Percentiles rank a stretch among this genome's conserved stretches.
phyloP scores from a whole-genome alignment of 92 coral and sea anemone genomes.

The Anthopleura xanthogrammica region DNA sequence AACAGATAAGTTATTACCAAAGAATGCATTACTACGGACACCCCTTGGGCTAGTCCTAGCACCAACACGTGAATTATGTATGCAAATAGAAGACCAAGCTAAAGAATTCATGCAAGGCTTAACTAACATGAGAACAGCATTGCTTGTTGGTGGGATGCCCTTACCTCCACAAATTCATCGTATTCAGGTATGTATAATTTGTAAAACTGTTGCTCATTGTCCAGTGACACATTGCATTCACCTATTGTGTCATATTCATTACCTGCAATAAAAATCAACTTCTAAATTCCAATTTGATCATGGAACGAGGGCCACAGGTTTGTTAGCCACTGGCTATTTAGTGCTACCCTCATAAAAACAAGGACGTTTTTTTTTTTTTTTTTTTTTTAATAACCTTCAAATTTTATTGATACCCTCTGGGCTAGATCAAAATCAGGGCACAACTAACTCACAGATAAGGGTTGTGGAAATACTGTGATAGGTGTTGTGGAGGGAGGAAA shows the following conservation, averaged over 20 bases:
- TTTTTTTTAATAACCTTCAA: too few relatives aligned
- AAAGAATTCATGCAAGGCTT: conserved; percentile 86
- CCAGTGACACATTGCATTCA: too few relatives aligned
- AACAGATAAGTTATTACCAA: conserved; percentile 11
- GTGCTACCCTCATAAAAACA: too few relatives aligned
- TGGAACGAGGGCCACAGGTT: too few relatives aligned
- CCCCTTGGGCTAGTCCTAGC: conserved; percentile 78
- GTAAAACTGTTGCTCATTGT: too few relatives aligned
- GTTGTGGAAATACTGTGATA: too few relatives aligned
- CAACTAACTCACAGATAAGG: not conserved
- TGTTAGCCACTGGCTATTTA: too few relatives aligned
- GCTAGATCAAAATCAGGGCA: not conserved
- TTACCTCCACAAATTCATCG: conserved; percentile 92
- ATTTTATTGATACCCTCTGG: too few relatives aligned
- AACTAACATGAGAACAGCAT: conserved; percentile 84
- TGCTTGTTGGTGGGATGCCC: conserved; percentile 91
- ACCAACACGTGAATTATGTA: conserved; percentile 94
- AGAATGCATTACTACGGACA: conserved; percentile 7
- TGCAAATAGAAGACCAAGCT: conserved; percentile 95
- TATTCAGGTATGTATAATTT: conserved; percentile 25
- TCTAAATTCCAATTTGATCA: too few relatives aligned
- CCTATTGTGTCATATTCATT: too few relatives aligned
- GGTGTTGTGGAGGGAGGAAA: not conserved
- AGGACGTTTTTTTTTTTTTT: too few relatives aligned
- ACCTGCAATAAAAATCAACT: too few relatives aligned